Evolutionary conservation across 2,113 vertebrate genomes (phyloP).

Genomic region (Larimichthys polyactis): DNA sequence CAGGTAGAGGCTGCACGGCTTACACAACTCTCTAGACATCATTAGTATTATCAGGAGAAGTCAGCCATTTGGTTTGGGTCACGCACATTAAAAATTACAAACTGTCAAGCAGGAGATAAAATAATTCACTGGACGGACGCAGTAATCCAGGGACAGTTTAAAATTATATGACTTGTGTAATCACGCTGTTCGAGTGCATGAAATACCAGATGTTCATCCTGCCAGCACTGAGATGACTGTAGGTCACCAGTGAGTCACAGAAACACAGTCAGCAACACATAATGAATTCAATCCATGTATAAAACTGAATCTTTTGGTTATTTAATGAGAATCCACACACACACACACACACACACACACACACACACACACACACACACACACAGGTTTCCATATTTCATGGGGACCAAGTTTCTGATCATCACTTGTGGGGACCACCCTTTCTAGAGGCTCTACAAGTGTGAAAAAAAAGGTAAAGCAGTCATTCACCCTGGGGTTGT

Average conservation of each 20-base stretch:
- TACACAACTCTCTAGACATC: neutral
- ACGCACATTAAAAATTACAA: neutral
- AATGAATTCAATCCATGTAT: neutral
- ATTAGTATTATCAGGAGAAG: conserved; percentile 2
- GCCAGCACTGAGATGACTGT: neutral
- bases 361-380: too few relatives aligned
- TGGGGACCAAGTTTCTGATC: too few relatives aligned
- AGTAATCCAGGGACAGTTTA: neutral
- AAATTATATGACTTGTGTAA: conserved; percentile 6
- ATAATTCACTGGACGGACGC: neutral
- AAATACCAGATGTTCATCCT: neutral
- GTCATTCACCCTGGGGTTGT: too few relatives aligned
- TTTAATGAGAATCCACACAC: too few relatives aligned
- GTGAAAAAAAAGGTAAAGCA: too few relatives aligned
- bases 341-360: too few relatives aligned
- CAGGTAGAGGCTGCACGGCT: neutral
- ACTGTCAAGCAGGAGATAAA: neutral
- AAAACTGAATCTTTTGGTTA: too few relatives aligned
- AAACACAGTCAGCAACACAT: neutral
- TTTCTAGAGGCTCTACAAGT: too few relatives aligned
- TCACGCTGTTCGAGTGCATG: neutral
- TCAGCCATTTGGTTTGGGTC: neutral
- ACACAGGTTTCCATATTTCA: too few relatives aligned
- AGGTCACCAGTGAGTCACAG: neutral
- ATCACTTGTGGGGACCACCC: too few relatives aligned